phyloP scores from a whole-genome alignment of 2,797 vertebrate species.

The Hyperoplus immaculatus region DNA sequence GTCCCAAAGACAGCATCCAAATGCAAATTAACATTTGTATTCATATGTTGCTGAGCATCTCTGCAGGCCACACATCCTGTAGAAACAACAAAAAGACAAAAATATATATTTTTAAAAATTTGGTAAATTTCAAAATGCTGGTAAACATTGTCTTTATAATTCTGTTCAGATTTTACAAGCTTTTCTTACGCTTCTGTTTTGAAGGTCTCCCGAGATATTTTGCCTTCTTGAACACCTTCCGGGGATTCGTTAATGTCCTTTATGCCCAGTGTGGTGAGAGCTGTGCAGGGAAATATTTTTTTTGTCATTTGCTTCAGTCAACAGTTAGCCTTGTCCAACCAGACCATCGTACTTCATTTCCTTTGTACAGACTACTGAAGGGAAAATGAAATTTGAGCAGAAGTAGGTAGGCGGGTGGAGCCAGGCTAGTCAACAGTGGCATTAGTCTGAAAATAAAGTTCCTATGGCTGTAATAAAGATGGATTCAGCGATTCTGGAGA shows the following conservation, averaged over 20 bases:
- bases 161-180: not conserved
- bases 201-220: slow-evolving; percentile 82
- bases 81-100: slow-evolving; percentile 34
- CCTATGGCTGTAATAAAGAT: not conserved
- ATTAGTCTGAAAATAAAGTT: too few relatives aligned
- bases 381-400: too few relatives aligned
- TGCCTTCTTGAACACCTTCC: slow-evolving; percentile 77
- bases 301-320: slow-evolving; percentile 3
- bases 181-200: slow-evolving; percentile 82
- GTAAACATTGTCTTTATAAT: not conserved
- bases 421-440: too few relatives aligned
- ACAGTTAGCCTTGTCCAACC: not conserved
- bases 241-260: slow-evolving; percentile 78
- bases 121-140: not conserved
- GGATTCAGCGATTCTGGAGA: too few relatives aligned
- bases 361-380: too few relatives aligned
- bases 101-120: not conserved
- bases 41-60: slow-evolving; percentile 73
- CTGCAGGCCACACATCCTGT: slow-evolving; percentile 74
- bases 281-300: slow-evolving; percentile 50
- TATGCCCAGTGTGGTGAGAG: slow-evolving; percentile 81
- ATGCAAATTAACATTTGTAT: not conserved
- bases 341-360: too few relatives aligned
- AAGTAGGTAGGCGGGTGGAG: too few relatives aligned
- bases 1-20: not conserved